Base-by-base conservation (phyloP, 2,888 invertebrate species). In the Drosophila colorata region DNA sequence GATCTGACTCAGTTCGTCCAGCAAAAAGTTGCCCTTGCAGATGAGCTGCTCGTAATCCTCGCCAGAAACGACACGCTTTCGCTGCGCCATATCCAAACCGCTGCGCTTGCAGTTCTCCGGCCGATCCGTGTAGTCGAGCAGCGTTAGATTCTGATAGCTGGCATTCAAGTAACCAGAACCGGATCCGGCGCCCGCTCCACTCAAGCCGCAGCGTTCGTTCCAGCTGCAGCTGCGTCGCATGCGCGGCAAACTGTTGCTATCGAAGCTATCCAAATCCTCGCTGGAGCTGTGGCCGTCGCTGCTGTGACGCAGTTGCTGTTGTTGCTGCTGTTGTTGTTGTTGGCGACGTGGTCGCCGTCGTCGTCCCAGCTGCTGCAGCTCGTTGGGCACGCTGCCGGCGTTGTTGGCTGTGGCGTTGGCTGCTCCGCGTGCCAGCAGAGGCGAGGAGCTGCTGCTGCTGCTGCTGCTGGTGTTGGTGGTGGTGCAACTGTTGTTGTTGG, bases 131-230 rank as follows among this genome's bases (percentile, higher is more conserved):
- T 94, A 94, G 87, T 94, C 94, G 63, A 94, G 92, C 60, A 94
- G 93, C 43, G 94, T 94, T 76, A 94, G 92, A 92, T 94, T 94
- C 56, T 94, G 94, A 92, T 94, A 94, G 91, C 94, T 94, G 84
- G 94, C 94, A 87, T 94, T 94, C 57, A 92, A 87, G 93, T 93
- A 90, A 33, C 88, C 91, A 20, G 64, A 52, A 18, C 80, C 65
- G 9, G 53, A 47, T 1, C 28, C 58, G 0, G 59, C 43, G 6
- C 47, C 53, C 1, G 41, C n/a, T 7, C 31, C 68, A 2, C 66
- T 68, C 14, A 20, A 56, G 31, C 71, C 77, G 18, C 80, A 77
- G 13, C 81, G 82, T 13, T 89, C 89, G 25, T 78, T 89, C 90
- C 90, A 91, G 64, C 91, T 91, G 70, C 78, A 88, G 64, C 90